Base-by-base conservation (phyloP, 1,140 invertebrate genomes). In the Leptonema lineaticorne region DNA sequence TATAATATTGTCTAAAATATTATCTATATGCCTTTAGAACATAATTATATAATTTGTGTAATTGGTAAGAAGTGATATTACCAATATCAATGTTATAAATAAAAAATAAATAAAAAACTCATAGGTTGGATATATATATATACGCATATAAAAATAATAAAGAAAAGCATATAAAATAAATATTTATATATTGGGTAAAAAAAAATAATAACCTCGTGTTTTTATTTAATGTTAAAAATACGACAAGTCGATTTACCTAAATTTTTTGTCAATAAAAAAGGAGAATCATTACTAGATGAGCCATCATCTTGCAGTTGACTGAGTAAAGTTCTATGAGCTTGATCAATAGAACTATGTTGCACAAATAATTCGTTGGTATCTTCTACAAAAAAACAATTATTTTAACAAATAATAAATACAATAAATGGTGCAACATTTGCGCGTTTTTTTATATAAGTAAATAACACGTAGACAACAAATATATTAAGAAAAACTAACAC, bases 241-340 rank as follows among this genome's bases (percentile, higher is more conserved):
- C 46, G 20, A 20, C 2, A 48, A 48, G n/a, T 20, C 18, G 56
- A 57, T 63, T 71, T 71, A 48, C 70, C 70, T 72, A 69, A 56
- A 67, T 68, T 67, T 69, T 72, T 72, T 57, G 68, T 59, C 62
- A 72, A 63, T 63, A 80, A 76, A 73, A 81, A 82, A 41, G 79
- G 80, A 9, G 81, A 82, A 73, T 83, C 81, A 73, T 82, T 82
- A 72, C 81, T 82, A 5, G 80, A 83, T 30, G 80, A 82, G 20
- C 79, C 79, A 45, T 82, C 81, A 73, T 83, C 81, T 71, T 83
- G 81, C 41, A 81, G 74, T 70, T 82, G 80, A 74, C 81, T 81
- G 57, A 83, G 75, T 22, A 82, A 74, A 20, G 79, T 81, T 53
- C 80, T 75, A 69, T 78, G 80, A 56, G 80, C 77, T 63, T 78